Percentiles rank a stretch among this genome's conserved stretches.
Conservation (phyloP, 1,140 invertebrate genomes). For the Tetranychus cinnabarinus region DNA sequence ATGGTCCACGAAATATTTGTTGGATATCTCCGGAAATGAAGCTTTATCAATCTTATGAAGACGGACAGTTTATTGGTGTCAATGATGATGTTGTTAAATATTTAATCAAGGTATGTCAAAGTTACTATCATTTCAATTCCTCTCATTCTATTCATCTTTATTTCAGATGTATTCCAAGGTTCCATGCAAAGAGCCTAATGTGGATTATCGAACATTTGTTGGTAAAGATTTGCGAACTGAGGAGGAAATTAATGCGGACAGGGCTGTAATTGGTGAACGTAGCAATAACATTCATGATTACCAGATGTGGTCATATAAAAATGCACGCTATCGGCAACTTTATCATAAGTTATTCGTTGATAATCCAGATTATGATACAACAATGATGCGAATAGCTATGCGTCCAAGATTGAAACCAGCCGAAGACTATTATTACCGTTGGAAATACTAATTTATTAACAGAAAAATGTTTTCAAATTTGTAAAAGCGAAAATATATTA, state of each 20-base stretch:
- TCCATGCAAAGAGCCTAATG: not conserved
- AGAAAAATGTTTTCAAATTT: too few species aligned
- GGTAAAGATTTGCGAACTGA: not conserved
- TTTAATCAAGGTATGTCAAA: conserved; percentile 29
- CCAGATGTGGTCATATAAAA: not conserved
- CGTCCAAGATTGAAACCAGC: not conserved
- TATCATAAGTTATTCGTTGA: not conserved
- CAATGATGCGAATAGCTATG: not conserved
- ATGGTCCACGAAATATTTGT: conserved; percentile 49
- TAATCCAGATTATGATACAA: not conserved
- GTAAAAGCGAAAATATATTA: too few species aligned
- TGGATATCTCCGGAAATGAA: conserved; percentile 43
- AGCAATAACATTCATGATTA: not conserved
- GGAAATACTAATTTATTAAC: not conserved
- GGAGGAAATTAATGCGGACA: not conserved
- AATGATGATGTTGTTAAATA: conserved; percentile 52
- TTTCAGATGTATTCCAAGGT: not conserved
- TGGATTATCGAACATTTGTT: not conserved
- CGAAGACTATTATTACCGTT: not conserved
- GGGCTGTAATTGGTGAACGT: not conserved
- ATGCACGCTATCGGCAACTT: not conserved
- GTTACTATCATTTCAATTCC: not conserved
- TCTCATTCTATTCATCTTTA: not conserved
- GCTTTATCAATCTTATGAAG: conserved; percentile 45
- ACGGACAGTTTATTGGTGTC: conserved; percentile 40